Conservation (phyloP, 2,888 invertebrate genomes). For the Tetragnatha montana region DNA sequence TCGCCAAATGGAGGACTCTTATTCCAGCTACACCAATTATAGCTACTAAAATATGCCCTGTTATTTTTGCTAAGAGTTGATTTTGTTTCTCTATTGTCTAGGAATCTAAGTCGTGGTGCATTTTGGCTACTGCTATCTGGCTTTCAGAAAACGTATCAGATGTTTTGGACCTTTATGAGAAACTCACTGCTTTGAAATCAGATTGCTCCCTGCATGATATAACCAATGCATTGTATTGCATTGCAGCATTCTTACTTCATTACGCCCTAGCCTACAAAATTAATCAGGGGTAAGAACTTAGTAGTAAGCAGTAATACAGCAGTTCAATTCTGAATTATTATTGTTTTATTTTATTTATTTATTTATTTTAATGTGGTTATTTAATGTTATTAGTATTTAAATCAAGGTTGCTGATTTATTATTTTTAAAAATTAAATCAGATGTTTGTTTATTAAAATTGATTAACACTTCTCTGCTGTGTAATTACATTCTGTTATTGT, state of each 20-base stretch:
- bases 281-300: conserved; percentile 53
- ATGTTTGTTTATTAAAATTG: too few relatives aligned
- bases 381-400: too few relatives aligned
- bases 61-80: background rate
- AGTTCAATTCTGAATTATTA: background rate
- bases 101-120: conserved; percentile 53
- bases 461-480: too few relatives aligned
- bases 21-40: too few relatives aligned
- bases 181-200: conserved; percentile 7
- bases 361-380: too few relatives aligned
- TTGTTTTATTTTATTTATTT: conserved; percentile 21
- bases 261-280: conserved; percentile 12
- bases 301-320: background rate
- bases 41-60: background rate
- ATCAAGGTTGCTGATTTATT: too few relatives aligned
- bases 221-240: conserved; percentile 55
- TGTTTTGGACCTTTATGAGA: conserved; percentile 32
- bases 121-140: conserved; percentile 42
- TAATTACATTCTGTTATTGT: too few relatives aligned
- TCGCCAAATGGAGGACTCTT: too few relatives aligned
- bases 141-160: conserved; percentile 51
- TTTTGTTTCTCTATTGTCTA: background rate
- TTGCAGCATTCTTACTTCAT: conserved; percentile 50
- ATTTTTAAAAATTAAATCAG: too few relatives aligned
- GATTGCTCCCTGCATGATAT: conserved; percentile 36